phyloP scores from a whole-genome alignment of 2,888 invertebrate genomes.

The Neoascia interrupta region DNA sequence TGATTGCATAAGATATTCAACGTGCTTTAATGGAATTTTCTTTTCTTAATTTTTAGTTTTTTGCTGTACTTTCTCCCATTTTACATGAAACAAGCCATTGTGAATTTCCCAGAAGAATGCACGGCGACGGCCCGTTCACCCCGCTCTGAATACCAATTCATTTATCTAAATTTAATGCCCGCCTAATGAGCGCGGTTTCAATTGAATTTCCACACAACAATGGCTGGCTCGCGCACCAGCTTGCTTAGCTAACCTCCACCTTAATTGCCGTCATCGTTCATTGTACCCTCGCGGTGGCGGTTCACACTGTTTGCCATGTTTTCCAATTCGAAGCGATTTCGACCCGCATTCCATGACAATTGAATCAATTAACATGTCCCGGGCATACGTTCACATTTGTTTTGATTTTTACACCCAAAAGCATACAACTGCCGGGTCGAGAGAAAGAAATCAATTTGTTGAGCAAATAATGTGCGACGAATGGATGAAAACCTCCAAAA shows the following conservation, averaged over 20 bases:
- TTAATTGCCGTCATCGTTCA: conserved; percentile 40
- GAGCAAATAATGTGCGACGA: background rate
- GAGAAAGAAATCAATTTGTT: conserved; percentile 10
- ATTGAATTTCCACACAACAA: conserved; percentile 51
- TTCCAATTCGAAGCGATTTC: conserved; percentile 22
- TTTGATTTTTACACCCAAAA: conserved; percentile 35
- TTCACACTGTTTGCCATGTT: conserved; percentile 16
- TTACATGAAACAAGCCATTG: background rate
- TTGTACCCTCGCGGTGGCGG: background rate
- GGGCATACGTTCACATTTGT: background rate
- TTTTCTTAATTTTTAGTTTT: background rate
- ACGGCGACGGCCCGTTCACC: too few species aligned
- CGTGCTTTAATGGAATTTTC: too few species aligned
- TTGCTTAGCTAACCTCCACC: conserved; percentile 55
- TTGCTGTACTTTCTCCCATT: conserved; percentile 41
- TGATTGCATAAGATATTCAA: too few species aligned
- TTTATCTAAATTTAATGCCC: conserved; percentile 53
- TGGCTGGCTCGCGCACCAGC: conserved; percentile 21
- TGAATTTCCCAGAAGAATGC: conserved; percentile 30
- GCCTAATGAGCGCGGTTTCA: conserved; percentile 50
- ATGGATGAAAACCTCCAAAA: too few species aligned
- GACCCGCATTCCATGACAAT: conserved; percentile 47
- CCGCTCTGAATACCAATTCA: conserved; percentile 29
- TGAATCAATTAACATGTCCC: conserved; percentile 42
- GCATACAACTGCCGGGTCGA: too few species aligned